These are phyloP conservation scores for Chitala chitala DNA, from an alignment of 2,113 vertebrate species.

Conservation along the genomic window DNA sequence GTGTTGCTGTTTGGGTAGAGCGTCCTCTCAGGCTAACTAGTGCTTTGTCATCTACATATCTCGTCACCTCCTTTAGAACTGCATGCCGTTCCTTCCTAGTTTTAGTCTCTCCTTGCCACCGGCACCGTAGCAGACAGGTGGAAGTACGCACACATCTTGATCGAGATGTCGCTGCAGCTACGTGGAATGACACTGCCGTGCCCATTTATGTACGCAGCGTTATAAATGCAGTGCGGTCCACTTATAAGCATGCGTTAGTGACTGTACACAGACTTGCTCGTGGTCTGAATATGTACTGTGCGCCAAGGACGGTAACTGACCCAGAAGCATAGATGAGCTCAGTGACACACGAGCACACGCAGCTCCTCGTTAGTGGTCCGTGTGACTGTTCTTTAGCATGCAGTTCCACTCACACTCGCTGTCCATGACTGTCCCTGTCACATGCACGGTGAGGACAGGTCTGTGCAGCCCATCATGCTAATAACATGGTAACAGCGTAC, in stretches of 20 bases:
- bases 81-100: constrained; percentile 7
- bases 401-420: neutral
- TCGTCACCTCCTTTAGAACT: neutral
- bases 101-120: constrained; percentile 34
- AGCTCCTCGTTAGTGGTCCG: constrained; percentile 21
- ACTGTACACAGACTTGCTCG: too few species aligned
- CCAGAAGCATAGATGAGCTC: neutral
- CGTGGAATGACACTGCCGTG: too few species aligned
- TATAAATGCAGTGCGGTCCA: too few species aligned
- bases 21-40: constrained; percentile 33
- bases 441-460: neutral
- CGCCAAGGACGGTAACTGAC: neutral
- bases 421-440: neutral
- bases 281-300: neutral
- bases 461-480: neutral
- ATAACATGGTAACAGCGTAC: neutral
- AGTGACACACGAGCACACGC: constrained; percentile 28
- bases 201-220: too few species aligned
- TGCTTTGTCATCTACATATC: constrained; percentile 5
- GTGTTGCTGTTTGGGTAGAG: constrained; percentile 27
- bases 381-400: neutral
- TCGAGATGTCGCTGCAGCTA: neutral
- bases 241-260: too few species aligned
- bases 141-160: neutral
- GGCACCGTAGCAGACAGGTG: neutral